Percentiles rank a stretch among this genome's conserved stretches.
Conservation (phyloP, 2,797 vertebrate genomes). For the Macropus fuliginosus region DNA sequence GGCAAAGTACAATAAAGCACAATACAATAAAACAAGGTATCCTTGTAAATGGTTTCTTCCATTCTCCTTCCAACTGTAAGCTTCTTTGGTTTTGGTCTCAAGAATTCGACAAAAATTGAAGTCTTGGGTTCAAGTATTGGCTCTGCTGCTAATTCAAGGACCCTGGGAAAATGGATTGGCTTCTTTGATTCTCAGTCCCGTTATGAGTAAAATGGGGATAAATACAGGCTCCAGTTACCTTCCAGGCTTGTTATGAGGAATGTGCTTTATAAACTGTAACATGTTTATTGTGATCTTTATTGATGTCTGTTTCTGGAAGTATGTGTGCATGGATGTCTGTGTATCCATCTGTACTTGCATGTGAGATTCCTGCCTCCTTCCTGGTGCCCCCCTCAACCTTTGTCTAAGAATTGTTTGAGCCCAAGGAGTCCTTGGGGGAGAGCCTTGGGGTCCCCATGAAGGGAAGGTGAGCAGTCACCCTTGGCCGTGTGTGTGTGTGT, state of each 20-base stretch:
- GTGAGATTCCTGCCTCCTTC: not conserved
- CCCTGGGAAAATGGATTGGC: not conserved
- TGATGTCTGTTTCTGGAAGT: not conserved
- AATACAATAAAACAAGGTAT: not conserved
- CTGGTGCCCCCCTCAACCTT: not conserved
- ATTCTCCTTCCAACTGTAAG: not conserved
- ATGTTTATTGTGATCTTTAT: not conserved
- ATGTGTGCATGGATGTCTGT: not conserved
- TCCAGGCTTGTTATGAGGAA: not conserved
- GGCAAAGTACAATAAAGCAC: not conserved
- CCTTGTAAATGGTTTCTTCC: not conserved
- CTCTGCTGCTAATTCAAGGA: not conserved
- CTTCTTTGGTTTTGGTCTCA: not conserved
- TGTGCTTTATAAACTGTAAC: not conserved
- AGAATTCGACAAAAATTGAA: not conserved
- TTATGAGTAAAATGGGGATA: not conserved
- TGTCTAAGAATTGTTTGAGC: not conserved
- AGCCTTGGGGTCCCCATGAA: not conserved
- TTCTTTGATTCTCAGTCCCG: not conserved
- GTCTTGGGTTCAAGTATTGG: not conserved
- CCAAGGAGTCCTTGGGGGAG: not conserved
- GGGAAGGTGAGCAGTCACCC: not conserved
- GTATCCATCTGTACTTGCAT: not conserved
- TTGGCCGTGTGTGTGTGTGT: not conserved
- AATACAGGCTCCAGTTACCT: not conserved